Evolutionary conservation across 2,113 vertebrate species (phyloP), one percentile per base, ranked within the genome.

Genomic region (Illadopsis cleaveri): DNA sequence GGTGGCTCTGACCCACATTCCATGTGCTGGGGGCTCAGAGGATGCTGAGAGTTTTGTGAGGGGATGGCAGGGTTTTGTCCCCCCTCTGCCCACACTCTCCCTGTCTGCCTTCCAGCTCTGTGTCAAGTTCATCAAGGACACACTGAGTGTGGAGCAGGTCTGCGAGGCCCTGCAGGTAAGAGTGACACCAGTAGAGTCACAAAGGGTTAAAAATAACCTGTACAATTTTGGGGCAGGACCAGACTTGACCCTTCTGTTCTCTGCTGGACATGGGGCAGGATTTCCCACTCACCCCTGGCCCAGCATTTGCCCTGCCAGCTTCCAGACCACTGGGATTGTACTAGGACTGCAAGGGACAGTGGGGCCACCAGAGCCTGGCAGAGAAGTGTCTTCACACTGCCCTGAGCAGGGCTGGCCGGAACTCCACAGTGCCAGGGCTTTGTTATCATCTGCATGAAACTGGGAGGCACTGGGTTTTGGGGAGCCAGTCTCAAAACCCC

Each of bases 131-230:
- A 97, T 98, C 97, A 96, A 93, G 81, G 97, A 97, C 48, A 97
- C 97, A 0, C 92, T 98, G 83, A 98, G 94, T 0, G 97, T 98
- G 93, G 98, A 98, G 35, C 94, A 98, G 81, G 98, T 97, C 90
- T 98, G 98, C 3, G 98, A 98, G 93, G 98, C 98, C 11, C 90
- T 98, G 92, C 98, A 98, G 98, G 98, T 98, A 73, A 94, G 97
- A 84, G 14, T 51, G 60, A 73, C 11, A 17, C 18, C 5, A 5
- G 15, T 13, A 48, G 16, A 5, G 37, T 51, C 51, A 77, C 40
- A 44, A n/a, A 51, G 42, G 31, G 15, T 71, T 82, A 66, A 78
- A 95, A 89, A 60, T 45, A 85, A 56, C 40, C 37, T 4, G 1
- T 30, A 17, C 5, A 6, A 2, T 61, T 88, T 73, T 50, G 33